A percentile compares a stretch with the other conserved stretches of the same genome.
These are phyloP conservation scores for Pollicipes pollicipes DNA, from an alignment of 1,140 invertebrate genomes.

Conservation along the genomic window DNA sequence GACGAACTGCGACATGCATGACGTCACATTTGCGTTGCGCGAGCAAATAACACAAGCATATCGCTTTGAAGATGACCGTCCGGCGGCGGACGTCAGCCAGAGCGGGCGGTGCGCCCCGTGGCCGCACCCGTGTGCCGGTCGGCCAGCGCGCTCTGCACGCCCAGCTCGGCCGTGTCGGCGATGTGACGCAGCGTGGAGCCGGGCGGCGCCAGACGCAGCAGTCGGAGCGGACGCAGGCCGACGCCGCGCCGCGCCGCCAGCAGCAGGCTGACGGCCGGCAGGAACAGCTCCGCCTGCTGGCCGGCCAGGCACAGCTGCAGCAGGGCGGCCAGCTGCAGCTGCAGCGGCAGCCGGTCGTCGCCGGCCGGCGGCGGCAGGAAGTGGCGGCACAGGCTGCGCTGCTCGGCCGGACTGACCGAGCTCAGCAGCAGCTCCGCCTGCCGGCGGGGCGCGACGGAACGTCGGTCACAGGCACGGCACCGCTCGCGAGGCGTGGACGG, in stretches of 20 bases:
- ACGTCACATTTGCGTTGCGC: too few relatives aligned
- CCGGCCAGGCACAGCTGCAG: background rate
- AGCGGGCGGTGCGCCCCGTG: too few relatives aligned
- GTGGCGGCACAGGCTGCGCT: background rate
- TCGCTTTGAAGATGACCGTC: too few relatives aligned
- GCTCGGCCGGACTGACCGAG: background rate
- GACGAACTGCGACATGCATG: too few relatives aligned
- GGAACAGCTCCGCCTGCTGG: background rate
- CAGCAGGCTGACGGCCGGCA: slow-evolving; percentile 1
- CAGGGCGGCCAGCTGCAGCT: background rate
- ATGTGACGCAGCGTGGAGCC: background rate
- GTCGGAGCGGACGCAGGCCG: background rate
- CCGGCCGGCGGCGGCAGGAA: background rate
- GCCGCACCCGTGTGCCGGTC: background rate
- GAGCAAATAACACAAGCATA: too few relatives aligned
- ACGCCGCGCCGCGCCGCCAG: background rate
- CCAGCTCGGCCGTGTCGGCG: background rate
- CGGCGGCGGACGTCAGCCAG: too few relatives aligned
- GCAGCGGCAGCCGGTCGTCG: background rate
- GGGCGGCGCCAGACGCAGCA: background rate
- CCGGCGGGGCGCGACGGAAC: too few relatives aligned
- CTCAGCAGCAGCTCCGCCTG: background rate
- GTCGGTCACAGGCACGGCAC: too few relatives aligned
- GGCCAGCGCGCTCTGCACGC: background rate
- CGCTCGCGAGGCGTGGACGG: too few relatives aligned